phyloP scores from a whole-genome alignment of 2,113 vertebrate species.

The Bujurquina vittata region DNA sequence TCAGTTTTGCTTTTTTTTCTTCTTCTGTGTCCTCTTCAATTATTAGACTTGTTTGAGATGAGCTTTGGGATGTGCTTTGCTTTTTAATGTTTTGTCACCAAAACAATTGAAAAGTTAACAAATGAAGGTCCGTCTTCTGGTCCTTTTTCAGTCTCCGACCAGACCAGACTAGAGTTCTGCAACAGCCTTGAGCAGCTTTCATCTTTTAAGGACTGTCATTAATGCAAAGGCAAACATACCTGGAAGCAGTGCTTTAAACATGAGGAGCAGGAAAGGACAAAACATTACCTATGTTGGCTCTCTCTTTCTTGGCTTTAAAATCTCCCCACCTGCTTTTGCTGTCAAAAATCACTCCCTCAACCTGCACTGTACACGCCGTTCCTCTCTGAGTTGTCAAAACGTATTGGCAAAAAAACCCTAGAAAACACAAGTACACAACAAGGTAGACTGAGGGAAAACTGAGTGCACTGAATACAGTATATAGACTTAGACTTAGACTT shows the following conservation, averaged over 20 bases:
- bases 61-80: neutral
- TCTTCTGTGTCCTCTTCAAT: slow-evolving; percentile 5
- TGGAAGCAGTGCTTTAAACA: slow-evolving; percentile 13
- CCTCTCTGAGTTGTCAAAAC: slow-evolving; percentile 20
- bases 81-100: neutral
- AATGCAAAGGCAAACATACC: slow-evolving; percentile 27
- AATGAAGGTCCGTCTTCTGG: neutral
- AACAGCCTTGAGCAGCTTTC: neutral
- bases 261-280: neutral
- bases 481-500: too few relatives aligned
- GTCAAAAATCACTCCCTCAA: neutral
- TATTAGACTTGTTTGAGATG: neutral
- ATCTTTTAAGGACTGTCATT: slow-evolving; percentile 22
- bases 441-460: neutral
- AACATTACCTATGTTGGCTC: neutral
- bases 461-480: neutral
- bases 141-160: neutral
- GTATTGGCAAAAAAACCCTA: neutral
- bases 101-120: neutral
- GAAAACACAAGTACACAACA: slow-evolving; percentile 10
- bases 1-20: neutral
- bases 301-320: neutral
- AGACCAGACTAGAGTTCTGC: neutral
- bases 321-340: neutral
- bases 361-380: neutral